Evolutionary conservation across 2,113 vertebrate genomes (phyloP).

Genomic region (Tetraodon nigroviridis): DNA sequence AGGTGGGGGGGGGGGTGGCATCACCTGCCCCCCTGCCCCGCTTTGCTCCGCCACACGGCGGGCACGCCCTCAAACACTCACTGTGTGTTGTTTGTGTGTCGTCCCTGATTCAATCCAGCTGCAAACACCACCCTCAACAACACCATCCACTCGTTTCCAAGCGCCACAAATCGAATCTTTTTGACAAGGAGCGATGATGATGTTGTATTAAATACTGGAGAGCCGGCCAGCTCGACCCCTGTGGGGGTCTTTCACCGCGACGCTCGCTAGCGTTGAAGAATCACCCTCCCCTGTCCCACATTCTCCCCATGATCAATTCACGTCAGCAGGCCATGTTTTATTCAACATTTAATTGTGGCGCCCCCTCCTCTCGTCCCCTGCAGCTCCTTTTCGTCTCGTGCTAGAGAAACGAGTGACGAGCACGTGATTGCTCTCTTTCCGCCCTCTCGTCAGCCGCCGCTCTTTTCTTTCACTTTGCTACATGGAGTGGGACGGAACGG

Average conservation of each 20-base stretch:
- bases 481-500: constrained; percentile 7
- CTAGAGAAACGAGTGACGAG: constrained; percentile 7
- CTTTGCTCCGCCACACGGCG: constrained; percentile 17
- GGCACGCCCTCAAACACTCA: constrained; percentile 16
- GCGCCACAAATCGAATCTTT: constrained; percentile 43
- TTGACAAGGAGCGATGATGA: constrained; percentile 59
- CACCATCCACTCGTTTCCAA: constrained; percentile 33
- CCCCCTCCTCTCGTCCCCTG: constrained; percentile 17
- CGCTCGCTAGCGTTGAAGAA: constrained; percentile 45
- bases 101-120: constrained; percentile 12
- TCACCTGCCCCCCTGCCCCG: constrained; percentile 27
- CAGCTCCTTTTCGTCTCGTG: constrained; percentile 48
- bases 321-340: constrained; percentile 65
- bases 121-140: constrained; percentile 27
- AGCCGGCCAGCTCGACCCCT: constrained; percentile 28
- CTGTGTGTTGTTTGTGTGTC: constrained; percentile 7
- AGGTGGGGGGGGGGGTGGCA: not conserved
- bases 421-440: constrained; percentile 26
- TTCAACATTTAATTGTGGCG: constrained; percentile 56
- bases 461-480: constrained; percentile 1
- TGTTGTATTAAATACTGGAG: constrained; percentile 51
- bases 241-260: constrained; percentile 44
- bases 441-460: constrained; percentile 1
- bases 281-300: constrained; percentile 49
- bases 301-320: constrained; percentile 58